Base-by-base conservation (phyloP, 2,888 invertebrate genomes). In the Drosophila suboccidentalis region DNA sequence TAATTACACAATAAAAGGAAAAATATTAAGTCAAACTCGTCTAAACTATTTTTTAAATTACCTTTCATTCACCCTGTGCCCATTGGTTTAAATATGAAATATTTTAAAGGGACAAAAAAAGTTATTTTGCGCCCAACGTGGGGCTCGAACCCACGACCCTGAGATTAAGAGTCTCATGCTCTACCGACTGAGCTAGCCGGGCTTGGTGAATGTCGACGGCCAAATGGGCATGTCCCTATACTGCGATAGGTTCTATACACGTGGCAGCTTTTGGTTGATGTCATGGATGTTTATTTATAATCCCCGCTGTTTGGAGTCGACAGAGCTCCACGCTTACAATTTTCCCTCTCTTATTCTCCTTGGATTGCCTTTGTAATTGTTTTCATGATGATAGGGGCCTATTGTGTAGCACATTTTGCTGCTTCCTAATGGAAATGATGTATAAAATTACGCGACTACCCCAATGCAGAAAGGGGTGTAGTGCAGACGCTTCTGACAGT, bases 121-220 rank as follows among this genome's bases (percentile, higher is more conserved):
- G 1, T 13, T 9, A 13, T 8, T 29, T 46, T 36, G 3, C 82
- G 82, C 82, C 82, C 86, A 90, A 89, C 85, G 90, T 86, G 85
- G 85, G 85, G 90, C 90, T 90, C 89, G 89, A 88, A 90, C 87
- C 81, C 89, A 89, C 71, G 67, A 66, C 67, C 86, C 86, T 88
- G 86, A 87, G 89, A 87, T 87, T 87, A 87, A 87, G 86, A 87
- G 86, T 87, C 86, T 87, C 89, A 88, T 87, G 86, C 86, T 87
- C 86, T 87, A 87, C 86, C 86, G 86, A 87, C 86, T 87, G 86
- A 87, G 86, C 86, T 87, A 87, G 86, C 86, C 86, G 89, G 86
- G 86, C 86, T 43, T 39, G 15, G 26, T 71, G 36, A 0, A 4
- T 0, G 6, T 0, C 0, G 4, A 2, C 8, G 50, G 13, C 54